phyloP scores from a whole-genome alignment of 2,797 vertebrate genomes.

The Notamacropus eugenii region DNA sequence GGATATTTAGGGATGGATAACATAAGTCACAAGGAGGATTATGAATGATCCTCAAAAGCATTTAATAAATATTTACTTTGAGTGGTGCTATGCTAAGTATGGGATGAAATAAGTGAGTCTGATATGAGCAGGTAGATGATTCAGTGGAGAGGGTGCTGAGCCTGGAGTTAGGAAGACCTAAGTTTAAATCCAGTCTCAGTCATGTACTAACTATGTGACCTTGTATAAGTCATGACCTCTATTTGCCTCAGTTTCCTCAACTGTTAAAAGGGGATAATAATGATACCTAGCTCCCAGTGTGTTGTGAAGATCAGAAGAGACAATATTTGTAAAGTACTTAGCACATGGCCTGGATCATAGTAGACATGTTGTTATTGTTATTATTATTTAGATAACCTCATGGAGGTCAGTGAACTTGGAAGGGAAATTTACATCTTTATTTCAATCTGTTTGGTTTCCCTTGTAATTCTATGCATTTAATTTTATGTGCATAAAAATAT shows the following conservation, averaged over 20 bases:
- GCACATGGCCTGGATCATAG: background rate
- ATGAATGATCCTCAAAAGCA: background rate
- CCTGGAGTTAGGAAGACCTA: background rate
- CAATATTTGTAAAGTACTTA: background rate
- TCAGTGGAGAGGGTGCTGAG: background rate
- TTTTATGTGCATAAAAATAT: background rate
- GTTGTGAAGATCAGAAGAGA: background rate
- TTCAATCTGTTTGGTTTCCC: background rate
- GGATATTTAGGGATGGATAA: background rate
- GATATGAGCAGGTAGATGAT: background rate
- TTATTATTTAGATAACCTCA: background rate
- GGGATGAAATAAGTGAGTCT: background rate
- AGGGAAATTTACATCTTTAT: background rate
- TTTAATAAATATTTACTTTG: background rate
- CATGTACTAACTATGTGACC: background rate
- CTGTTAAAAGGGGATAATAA: background rate
- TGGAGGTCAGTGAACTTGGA: background rate
- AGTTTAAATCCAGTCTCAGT: background rate
- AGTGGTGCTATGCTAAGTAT: background rate
- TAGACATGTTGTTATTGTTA: background rate
- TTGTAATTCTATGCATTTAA: background rate
- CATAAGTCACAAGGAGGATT: background rate
- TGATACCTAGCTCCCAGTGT: background rate
- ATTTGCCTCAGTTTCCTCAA: background rate
- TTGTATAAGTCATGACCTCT: background rate